A percentile compares a stretch with the other conserved stretches of the same genome.
Conservation (phyloP, 2,888 invertebrate genomes). For the Oscheius myriophilus region DNA sequence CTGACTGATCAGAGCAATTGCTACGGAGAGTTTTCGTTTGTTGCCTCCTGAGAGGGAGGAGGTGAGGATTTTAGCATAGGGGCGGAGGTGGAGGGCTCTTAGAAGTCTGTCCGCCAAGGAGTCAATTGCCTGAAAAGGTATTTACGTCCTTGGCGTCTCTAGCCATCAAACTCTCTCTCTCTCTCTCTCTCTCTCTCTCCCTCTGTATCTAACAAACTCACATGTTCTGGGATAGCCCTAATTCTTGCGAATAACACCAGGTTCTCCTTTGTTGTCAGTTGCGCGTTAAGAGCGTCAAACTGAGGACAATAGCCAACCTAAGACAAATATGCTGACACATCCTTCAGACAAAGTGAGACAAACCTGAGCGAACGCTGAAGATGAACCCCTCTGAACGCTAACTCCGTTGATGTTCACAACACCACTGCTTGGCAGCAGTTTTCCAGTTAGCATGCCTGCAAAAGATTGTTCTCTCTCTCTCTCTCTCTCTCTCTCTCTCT, state of each 20-base stretch:
- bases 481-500: not conserved
- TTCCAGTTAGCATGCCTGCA: slow-evolving; percentile 76
- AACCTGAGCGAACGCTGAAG: slow-evolving; percentile 1
- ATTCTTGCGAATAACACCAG: slow-evolving; percentile 81
- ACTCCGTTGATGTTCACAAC: slow-evolving; percentile 73
- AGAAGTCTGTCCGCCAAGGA: slow-evolving; percentile 38
- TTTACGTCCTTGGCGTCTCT: not conserved
- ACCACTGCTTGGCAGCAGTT: slow-evolving; percentile 73
- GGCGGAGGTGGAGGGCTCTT: slow-evolving; percentile 76
- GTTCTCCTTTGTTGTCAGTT: slow-evolving; percentile 83
- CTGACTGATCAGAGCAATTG: slow-evolving; percentile 81
- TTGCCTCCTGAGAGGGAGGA: slow-evolving; percentile 80
- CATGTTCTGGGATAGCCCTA: slow-evolving; percentile 76
- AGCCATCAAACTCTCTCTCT: no score
- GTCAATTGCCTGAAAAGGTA: not conserved
- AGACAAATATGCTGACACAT: no score
- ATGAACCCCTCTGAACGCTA: not conserved
- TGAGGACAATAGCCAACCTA: slow-evolving; percentile 87
- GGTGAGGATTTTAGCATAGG: slow-evolving; percentile 72
- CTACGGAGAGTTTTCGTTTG: slow-evolving; percentile 82
- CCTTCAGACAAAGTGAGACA: no score
- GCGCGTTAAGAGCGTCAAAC: slow-evolving; percentile 84
- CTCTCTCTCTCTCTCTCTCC: no score
- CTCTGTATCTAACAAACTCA: no score
- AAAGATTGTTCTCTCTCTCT: no score